Evolutionary conservation across 2,888 invertebrate species (phyloP).

Genomic region (Conistra vaccinii): DNA sequence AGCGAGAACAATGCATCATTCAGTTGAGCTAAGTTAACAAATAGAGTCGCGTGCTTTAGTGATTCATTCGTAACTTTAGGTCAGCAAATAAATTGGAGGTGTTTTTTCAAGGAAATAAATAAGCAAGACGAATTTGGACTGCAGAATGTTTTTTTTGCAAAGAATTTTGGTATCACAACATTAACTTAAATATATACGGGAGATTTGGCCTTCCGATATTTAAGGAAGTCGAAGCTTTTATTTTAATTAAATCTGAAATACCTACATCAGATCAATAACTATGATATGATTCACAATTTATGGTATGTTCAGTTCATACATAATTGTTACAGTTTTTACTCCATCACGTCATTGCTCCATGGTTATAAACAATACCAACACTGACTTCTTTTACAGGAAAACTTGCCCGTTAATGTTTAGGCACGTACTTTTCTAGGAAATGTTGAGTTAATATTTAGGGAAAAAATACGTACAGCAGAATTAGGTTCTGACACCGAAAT

Average conservation of each 20-base stretch:
- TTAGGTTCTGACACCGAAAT: neutral
- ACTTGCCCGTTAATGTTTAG: conserved; percentile 7
- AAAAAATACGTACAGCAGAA: neutral
- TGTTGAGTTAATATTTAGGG: neutral
- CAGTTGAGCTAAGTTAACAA: conserved; percentile 73
- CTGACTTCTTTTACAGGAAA: conserved; percentile 38
- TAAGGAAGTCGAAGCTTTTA: neutral
- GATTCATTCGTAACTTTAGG: conserved; percentile 69
- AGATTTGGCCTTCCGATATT: neutral
- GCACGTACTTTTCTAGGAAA: conserved; percentile 28
- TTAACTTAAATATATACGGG: neutral
- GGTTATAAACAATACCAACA: conserved; percentile 20
- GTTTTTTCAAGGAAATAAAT: conserved; percentile 15
- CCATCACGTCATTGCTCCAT: conserved; percentile 10
- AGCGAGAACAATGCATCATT: conserved; percentile 78
- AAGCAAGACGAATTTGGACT: neutral
- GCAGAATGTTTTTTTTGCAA: neutral
- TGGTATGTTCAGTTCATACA: conserved; percentile 19
- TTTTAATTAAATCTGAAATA: neutral
- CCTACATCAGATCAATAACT: conserved; percentile 16
- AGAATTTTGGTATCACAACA: neutral
- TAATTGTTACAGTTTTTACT: conserved; percentile 32
- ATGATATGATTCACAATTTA: conserved; percentile 8
- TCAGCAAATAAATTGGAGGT: conserved; percentile 26
- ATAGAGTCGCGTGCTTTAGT: conserved; percentile 73